Percentiles rank a stretch among this genome's conserved stretches.
These are phyloP conservation scores for Lepidocolaptes lacrymiger DNA, from an alignment of 2,797 vertebrate genomes.

Conservation along the genomic window DNA sequence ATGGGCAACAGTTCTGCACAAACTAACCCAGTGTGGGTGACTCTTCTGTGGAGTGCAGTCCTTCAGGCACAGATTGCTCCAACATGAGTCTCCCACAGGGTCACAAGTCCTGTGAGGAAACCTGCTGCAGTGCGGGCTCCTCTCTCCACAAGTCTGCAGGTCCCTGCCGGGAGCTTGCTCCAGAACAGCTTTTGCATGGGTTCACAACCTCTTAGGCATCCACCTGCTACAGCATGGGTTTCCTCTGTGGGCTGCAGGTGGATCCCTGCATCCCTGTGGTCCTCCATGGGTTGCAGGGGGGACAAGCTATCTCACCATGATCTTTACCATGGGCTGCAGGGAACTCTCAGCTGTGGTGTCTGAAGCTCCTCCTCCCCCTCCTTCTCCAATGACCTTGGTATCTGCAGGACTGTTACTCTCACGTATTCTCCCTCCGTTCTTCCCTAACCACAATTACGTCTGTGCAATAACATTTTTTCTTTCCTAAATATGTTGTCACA, in stretches of 20 bases:
- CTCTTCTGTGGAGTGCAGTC: neutral
- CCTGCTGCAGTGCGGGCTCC: neutral
- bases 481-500: neutral
- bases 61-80: neutral
- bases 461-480: neutral
- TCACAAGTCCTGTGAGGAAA: neutral
- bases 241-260: rapidly evolving
- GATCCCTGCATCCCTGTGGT: neutral
- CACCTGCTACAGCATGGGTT: too few relatives aligned
- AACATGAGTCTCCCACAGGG: rapidly evolving
- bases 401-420: neutral
- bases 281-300: rapidly evolving
- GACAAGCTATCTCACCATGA: too few relatives aligned
- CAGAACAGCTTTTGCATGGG: rapidly evolving
- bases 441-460: neutral
- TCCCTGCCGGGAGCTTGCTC: neutral
- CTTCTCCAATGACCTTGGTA: neutral
- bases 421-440: neutral
- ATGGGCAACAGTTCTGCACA: neutral
- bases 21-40: neutral
- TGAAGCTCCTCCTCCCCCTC: neutral
- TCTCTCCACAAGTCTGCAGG: too few relatives aligned
- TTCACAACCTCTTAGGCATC: neutral
- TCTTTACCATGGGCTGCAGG: neutral
- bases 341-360: neutral